Conservation (phyloP, 2,888 invertebrate genomes). For the Cephus runcator region DNA sequence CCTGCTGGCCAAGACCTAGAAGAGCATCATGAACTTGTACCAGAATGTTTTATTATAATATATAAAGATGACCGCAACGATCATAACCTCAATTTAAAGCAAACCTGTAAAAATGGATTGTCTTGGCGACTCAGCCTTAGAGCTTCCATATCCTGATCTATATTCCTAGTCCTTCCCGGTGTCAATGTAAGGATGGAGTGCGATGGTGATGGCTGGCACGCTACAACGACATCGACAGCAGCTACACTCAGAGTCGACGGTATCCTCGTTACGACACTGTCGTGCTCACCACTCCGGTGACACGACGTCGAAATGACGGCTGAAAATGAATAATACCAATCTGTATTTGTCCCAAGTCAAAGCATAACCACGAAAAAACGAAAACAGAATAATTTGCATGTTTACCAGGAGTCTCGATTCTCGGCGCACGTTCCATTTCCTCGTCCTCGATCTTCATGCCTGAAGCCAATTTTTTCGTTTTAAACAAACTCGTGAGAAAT, state of each 20-base stretch:
- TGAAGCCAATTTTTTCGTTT: slow-evolving; percentile 51
- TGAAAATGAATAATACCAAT: slow-evolving; percentile 23
- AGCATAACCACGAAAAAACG: not conserved
- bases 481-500: slow-evolving; percentile 56
- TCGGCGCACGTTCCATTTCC: slow-evolving; percentile 55
- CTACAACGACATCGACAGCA: slow-evolving; percentile 60
- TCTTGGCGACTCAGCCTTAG: slow-evolving; percentile 83
- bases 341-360: not conserved
- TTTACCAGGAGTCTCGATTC: slow-evolving; percentile 59
- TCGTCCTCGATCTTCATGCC: slow-evolving; percentile 63
- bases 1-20: slow-evolving; percentile 80
- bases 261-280: slow-evolving; percentile 59
- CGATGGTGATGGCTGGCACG: slow-evolving; percentile 67
- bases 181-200: slow-evolving; percentile 76
- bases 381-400: not conserved
- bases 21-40: not conserved
- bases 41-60: not conserved
- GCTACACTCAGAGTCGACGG: slow-evolving; percentile 66
- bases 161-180: slow-evolving; percentile 80
- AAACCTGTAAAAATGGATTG: slow-evolving; percentile 84
- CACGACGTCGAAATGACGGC: slow-evolving; percentile 50
- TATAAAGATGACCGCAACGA: not conserved
- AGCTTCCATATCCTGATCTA: slow-evolving; percentile 87
- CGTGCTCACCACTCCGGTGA: slow-evolving; percentile 32
- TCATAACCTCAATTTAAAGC: not conserved